A percentile compares a stretch with the other conserved stretches of the same genome.
These are phyloP conservation scores for Pholis gunnellus DNA, from an alignment of 2,113 vertebrate genomes.

Conservation along the genomic window DNA sequence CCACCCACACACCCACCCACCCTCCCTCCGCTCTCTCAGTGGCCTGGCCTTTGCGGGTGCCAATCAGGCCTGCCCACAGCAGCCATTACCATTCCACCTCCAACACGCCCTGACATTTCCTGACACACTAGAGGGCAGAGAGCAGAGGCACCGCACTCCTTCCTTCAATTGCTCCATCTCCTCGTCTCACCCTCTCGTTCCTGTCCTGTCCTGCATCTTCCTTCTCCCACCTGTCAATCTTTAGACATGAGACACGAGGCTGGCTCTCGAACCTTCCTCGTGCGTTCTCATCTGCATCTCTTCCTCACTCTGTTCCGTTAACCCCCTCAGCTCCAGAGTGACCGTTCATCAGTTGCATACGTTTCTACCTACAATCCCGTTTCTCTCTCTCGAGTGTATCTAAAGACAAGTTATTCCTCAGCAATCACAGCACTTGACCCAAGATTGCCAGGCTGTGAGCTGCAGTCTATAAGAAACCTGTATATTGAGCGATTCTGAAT, in stretches of 20 bases:
- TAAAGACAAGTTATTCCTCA: neutral
- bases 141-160: slow-evolving; percentile 30
- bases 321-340: neutral
- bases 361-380: neutral
- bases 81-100: slow-evolving; percentile 78
- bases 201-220: slow-evolving; percentile 13
- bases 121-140: slow-evolving; percentile 65
- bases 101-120: slow-evolving; percentile 74
- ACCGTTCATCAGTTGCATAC: neutral
- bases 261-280: neutral
- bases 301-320: neutral
- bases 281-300: slow-evolving; percentile 11
- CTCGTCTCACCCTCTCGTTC: slow-evolving; percentile 40
- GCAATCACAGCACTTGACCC: slow-evolving; percentile 21
- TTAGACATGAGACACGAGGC: neutral
- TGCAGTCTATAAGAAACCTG: neutral
- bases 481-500: neutral
- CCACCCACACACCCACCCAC: neutral
- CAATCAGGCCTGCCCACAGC: slow-evolving; percentile 74
- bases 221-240: slow-evolving; percentile 26
- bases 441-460: neutral
- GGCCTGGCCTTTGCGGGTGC: slow-evolving; percentile 73
- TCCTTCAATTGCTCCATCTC: slow-evolving; percentile 48
- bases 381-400: neutral
- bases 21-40: slow-evolving; percentile 40